Conservation (phyloP, 23 tunicate genomes). For the Diplosoma virens region DNA sequence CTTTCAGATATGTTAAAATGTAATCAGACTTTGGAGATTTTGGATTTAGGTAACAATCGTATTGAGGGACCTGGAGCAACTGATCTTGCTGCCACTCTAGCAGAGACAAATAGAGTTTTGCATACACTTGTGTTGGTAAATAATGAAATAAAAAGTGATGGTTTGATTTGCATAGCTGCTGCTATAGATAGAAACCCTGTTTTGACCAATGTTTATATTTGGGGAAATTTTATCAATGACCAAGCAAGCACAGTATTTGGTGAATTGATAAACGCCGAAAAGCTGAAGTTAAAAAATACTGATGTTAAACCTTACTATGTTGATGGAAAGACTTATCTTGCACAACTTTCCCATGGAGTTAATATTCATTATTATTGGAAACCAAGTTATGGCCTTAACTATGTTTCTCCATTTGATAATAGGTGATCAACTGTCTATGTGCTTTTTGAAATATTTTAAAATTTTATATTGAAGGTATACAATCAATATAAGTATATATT, state of each 20-base stretch:
- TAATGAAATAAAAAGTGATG: slow-evolving; percentile 58
- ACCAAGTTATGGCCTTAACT: slow-evolving; percentile 79
- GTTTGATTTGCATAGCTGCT: slow-evolving; percentile 44
- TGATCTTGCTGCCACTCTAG: slow-evolving; percentile 42
- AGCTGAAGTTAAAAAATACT: slow-evolving; percentile 54
- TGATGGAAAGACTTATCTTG: slow-evolving; percentile 53
- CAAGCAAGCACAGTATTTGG: slow-evolving; percentile 58
- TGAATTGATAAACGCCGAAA: slow-evolving; percentile 25
- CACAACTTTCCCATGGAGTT: slow-evolving; percentile 78
- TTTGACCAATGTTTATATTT: slow-evolving; percentile 72
- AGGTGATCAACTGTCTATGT: too few species aligned
- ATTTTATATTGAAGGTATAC: too few species aligned
- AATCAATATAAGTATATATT: too few species aligned
- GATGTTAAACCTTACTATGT: slow-evolving; percentile 78
- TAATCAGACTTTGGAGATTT: slow-evolving; percentile 71
- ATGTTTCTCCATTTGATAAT: too few species aligned
- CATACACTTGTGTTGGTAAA: slow-evolving; percentile 50
- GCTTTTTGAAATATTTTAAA: too few species aligned
- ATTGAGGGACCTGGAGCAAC: slow-evolving; percentile 72
- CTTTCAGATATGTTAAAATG: slow-evolving; percentile 44
- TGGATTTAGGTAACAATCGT: slow-evolving; percentile 73
- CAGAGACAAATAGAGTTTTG: slow-evolving; percentile 44
- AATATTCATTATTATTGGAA: slow-evolving; percentile 87
- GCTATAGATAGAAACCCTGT: slow-evolving; percentile 46
- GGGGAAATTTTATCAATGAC: slow-evolving; percentile 73